Evolutionary conservation across 1,140 invertebrate species (phyloP), one percentile per base, ranked within the genome.

Genomic region (Oncopeltus fasciatus): DNA sequence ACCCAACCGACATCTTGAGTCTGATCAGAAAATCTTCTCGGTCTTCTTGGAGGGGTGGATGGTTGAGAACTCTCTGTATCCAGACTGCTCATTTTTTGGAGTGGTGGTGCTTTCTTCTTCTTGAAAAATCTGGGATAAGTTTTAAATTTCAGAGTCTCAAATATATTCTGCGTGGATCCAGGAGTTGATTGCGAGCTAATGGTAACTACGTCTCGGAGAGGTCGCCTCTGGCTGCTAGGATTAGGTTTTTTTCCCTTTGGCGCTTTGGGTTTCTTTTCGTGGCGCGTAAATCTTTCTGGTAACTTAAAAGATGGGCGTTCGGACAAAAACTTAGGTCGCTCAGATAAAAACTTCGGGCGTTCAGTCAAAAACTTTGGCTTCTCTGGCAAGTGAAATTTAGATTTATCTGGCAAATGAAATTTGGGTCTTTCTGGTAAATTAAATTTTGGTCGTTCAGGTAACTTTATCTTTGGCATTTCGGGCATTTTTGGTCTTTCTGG

Each of bases 61-160:
- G 63, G 59, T 8, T 46, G 59, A 12, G 53, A 64, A 57, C 61
- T 69, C 24, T 65, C 61, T 8, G 65, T 62, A 9, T 64, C 61
- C 31, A 60, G 47, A 24, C 58, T 60, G 27, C 33, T 59, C 43
- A 51, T 58, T 21, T 29, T 59, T 14, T 63, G 47, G 43, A 16
- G 14, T 12, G 46, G 4, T 11, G 18, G 53, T 20, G 56, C n/a
- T 64, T 75, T 81, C 65, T 82, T 84, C 64, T 77, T 81, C 44
- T 80, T 78, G 67, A 90, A 87, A 31, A 88, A 75, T 59, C 85
- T 77, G 0, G 87, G 87, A 71, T 85, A 87, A 0, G 86, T 88
- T 65, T 80, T 80, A 62, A 85, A 84, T 69, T 83, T 79, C 33
- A 79, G 83, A 70, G 72, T 80, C 72, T 83, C 78, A 46, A 79